Evolutionary conservation across 2,888 invertebrate species (phyloP), one percentile per base, ranked within the genome.

Genomic region (Sussaba pulchella): DNA sequence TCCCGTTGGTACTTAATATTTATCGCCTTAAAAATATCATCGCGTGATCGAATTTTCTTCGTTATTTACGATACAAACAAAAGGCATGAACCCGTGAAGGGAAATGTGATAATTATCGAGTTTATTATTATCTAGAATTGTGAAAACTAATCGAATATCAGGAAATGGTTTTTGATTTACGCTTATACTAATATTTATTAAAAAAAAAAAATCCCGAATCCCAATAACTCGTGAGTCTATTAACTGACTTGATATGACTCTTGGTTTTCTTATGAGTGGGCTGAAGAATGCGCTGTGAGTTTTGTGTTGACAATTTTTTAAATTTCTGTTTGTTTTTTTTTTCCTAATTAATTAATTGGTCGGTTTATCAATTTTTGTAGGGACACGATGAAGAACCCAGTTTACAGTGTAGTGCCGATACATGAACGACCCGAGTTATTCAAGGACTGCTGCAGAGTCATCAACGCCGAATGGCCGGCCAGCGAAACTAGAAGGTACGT

Each of bases 391-490:
- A 89, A 87, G 84, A 86, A 84, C 78, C 82, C 87, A 57, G 85
- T 87, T 17, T 91, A 90, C 78, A 83, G 82, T 69, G 94, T 97
- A 83, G 93, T 96, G 87, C 95, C 95, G 78, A 93, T 97, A 81
- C 97, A 97, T 89, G 94, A 95, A 87, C 93, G 95, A 88, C 95
- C 96, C 52, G 94, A 97, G 90, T 95, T 95, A 89, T 93, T 95
- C 85, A 93, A 94, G 89, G 94, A 95, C 88, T 96, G 97, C 89
- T 96, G 96, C 90, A 94, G 94, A 85, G 93, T 97, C 74, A 95
- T 97, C 84, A 97, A 97, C 91, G 95, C 95, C n/a, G 97, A 97
- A 93, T 97, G 97, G 97, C 96, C 96, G 82, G 94, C 97, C 86
- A 97, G 97, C 88, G 95, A 95, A 91, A 95, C 95, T 43, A 96